Evolutionary conservation across 2,113 vertebrate genomes (phyloP).

Genomic region (Suncus etruscus): DNA sequence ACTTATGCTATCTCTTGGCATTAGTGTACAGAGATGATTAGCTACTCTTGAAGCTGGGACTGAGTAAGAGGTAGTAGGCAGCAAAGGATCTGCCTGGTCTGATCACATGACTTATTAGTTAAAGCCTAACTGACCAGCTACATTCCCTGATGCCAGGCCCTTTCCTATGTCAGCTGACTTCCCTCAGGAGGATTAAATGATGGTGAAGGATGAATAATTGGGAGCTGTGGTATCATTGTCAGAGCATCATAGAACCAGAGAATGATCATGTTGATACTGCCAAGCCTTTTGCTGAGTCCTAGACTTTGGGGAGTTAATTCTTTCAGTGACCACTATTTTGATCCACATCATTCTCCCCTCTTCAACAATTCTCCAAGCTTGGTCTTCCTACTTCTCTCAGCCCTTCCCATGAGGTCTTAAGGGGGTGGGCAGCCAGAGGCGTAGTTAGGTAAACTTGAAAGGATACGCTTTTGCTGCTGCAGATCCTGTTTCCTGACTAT

Average conservation of each 20-base stretch:
- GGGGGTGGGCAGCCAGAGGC: background rate
- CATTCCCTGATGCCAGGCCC: background rate
- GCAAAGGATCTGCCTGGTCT: background rate
- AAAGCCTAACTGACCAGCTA: background rate
- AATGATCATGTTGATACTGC: background rate
- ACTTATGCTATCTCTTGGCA: background rate
- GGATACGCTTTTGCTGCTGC: too few species aligned
- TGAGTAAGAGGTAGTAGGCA: background rate
- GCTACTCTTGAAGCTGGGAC: background rate
- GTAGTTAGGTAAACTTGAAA: background rate
- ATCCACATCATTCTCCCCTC: background rate
- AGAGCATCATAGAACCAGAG: background rate
- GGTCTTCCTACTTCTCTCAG: constrained; percentile 3
- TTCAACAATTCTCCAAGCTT: background rate
- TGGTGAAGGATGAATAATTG: background rate
- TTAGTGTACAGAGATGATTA: background rate
- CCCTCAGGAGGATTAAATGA: background rate
- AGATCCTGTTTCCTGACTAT: background rate
- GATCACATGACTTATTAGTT: background rate
- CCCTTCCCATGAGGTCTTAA: background rate
- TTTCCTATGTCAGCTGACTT: constrained; percentile 5
- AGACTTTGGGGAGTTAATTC: background rate
- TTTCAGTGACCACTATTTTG: background rate
- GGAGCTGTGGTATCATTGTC: background rate
- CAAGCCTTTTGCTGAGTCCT: background rate